Percentiles rank a stretch among this genome's conserved stretches.
These are phyloP conservation scores for Scartelaos histophorus DNA, from an alignment of 2,113 vertebrate genomes.

Conservation along the genomic window DNA sequence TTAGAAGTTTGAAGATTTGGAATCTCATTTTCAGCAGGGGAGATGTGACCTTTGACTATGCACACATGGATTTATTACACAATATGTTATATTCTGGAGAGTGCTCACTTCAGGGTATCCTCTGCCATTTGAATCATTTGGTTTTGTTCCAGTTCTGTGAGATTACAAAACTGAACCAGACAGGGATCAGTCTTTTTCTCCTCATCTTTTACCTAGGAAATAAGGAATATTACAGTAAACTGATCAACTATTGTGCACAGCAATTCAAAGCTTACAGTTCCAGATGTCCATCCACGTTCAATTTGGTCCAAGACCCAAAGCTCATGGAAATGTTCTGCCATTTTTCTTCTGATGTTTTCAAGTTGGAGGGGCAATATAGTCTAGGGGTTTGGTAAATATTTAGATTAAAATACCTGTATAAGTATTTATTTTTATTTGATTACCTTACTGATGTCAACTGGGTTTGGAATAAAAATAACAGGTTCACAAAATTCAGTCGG, in stretches of 20 bases:
- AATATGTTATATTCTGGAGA: not conserved
- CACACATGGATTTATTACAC: not conserved
- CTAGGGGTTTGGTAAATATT: constrained; percentile 57
- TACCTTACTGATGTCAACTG: constrained; percentile 91
- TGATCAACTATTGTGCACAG: not conserved
- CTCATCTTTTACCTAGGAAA: constrained; percentile 87
- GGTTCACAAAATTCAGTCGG: constrained; percentile 81
- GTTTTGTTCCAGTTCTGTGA: constrained; percentile 88
- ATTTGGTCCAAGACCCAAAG: constrained; percentile 94
- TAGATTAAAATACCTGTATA: not conserved
- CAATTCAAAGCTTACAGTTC: constrained; percentile 74
- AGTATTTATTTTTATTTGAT: not conserved
- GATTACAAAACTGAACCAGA: constrained; percentile 89
- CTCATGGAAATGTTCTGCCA: constrained; percentile 94
- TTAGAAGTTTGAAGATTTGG: not conserved
- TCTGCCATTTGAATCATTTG: constrained; percentile 89
- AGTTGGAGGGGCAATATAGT: constrained; percentile 87
- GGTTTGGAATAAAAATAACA: constrained; percentile 85
- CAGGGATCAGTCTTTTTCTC: constrained; percentile 86
- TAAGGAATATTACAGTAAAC: not conserved
- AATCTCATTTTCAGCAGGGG: not conserved
- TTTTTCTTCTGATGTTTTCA: constrained; percentile 88
- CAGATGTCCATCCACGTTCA: constrained; percentile 91
- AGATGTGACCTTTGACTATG: not conserved
- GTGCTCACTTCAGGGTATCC: constrained; percentile 86